Evolutionary conservation across 2,113 vertebrate genomes (phyloP).

Genomic region (Machaerirhynchus nigripectus): DNA sequence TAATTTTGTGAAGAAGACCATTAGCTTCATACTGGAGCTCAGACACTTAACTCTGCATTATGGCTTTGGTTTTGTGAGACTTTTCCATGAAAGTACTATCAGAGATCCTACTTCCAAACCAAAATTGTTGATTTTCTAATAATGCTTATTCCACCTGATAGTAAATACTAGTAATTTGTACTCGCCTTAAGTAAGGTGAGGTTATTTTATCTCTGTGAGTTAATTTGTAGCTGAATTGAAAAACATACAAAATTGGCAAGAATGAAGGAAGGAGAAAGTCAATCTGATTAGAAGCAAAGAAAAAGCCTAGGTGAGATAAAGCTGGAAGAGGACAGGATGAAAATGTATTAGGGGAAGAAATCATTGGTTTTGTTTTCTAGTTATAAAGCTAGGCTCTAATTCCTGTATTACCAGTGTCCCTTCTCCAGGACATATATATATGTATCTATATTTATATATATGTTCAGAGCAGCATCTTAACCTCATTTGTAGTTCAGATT

Average conservation of each 20-base stretch:
- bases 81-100: not conserved
- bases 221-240: not conserved
- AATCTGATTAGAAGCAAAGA: not conserved
- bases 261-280: not conserved
- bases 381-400: not conserved
- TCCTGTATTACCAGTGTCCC: not conserved
- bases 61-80: not conserved
- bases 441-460: not conserved
- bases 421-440: not conserved
- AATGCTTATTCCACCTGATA: fast-evolving
- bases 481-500: slow-evolving; percentile 17
- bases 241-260: not conserved
- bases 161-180: not conserved
- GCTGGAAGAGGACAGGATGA: not conserved
- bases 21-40: not conserved
- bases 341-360: not conserved
- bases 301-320: not conserved
- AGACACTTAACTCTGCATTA: not conserved
- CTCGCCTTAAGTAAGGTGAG: not conserved
- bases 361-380: not conserved
- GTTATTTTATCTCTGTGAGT: not conserved
- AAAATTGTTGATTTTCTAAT: not conserved
- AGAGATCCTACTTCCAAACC: not conserved
- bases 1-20: not conserved
- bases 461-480: not conserved